Conservation (phyloP, 2,797 vertebrate species). For the Sardinella longiceps region DNA sequence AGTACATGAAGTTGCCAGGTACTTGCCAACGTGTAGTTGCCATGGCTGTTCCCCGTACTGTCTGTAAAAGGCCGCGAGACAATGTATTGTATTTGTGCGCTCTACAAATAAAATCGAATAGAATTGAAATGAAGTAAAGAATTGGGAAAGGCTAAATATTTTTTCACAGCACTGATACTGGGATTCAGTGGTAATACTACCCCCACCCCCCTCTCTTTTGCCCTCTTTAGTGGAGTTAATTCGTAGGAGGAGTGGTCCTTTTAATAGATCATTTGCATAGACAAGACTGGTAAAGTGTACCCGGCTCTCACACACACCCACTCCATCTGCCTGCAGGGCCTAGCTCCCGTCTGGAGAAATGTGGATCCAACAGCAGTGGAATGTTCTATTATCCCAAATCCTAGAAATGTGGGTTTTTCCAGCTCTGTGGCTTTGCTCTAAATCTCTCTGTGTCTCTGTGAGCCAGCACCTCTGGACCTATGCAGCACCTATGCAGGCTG, state of each 20-base stretch:
- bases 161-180: too few relatives aligned
- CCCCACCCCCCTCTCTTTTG: neutral
- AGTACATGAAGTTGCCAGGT: too few relatives aligned
- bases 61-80: too few relatives aligned
- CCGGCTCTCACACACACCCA: neutral
- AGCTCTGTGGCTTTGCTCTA: neutral
- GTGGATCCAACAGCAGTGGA: neutral
- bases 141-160: too few relatives aligned
- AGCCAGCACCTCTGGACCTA: neutral
- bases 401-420: neutral
- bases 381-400: slow-evolving; percentile 52
- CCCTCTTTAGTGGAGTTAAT: neutral
- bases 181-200: too few relatives aligned
- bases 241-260: neutral
- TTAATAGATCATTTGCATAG: neutral
- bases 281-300: neutral
- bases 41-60: too few relatives aligned
- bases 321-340: neutral
- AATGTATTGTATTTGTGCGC: too few relatives aligned
- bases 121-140: too few relatives aligned
- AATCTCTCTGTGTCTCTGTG: neutral
- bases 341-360: neutral
- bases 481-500: too few relatives aligned
- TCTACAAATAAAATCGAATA: too few relatives aligned
- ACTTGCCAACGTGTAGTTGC: too few relatives aligned